Percentiles rank a stretch among this genome's conserved stretches.
Evolutionary conservation across 2,797 vertebrate genomes (phyloP).

Genomic region (Paratrypauchen microcephalus): DNA sequence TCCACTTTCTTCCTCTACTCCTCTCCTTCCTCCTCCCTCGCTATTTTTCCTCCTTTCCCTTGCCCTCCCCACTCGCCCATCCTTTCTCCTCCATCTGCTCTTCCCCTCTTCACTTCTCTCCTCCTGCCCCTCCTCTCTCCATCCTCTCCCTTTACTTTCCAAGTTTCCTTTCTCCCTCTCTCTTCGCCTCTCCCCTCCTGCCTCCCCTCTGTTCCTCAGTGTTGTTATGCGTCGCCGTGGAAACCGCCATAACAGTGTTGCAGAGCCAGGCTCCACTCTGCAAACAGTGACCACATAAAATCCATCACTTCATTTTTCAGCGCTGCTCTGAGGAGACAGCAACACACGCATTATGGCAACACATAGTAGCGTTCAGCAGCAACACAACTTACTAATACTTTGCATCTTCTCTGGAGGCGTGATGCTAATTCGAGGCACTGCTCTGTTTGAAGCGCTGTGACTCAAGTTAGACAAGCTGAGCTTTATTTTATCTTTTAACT

Average conservation of each 20-base stretch:
- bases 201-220: conserved; percentile 66
- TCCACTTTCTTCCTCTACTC: background rate
- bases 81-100: too few species aligned
- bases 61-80: too few species aligned
- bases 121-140: background rate
- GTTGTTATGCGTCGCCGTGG: conserved; percentile 84
- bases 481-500: too few species aligned
- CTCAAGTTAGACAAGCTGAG: too few species aligned
- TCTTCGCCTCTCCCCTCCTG: conserved; percentile 58
- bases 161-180: conserved; percentile 30
- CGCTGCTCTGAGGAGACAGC: conserved; percentile 14
- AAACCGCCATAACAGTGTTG: conserved; percentile 92
- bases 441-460: too few species aligned
- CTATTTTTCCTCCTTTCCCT: too few species aligned
- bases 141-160: too few species aligned
- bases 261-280: conserved; percentile 78
- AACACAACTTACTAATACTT: too few species aligned
- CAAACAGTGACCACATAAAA: conserved; percentile 81
- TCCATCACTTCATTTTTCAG: conserved; percentile 68
- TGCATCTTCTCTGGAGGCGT: too few species aligned
- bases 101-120: background rate
- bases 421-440: too few species aligned
- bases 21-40: background rate
- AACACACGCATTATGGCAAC: background rate
- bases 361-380: too few species aligned